These are phyloP conservation scores for Ptychobarbus kaznakovi DNA, from an alignment of 2,797 vertebrate genomes.

Conservation along the genomic window DNA sequence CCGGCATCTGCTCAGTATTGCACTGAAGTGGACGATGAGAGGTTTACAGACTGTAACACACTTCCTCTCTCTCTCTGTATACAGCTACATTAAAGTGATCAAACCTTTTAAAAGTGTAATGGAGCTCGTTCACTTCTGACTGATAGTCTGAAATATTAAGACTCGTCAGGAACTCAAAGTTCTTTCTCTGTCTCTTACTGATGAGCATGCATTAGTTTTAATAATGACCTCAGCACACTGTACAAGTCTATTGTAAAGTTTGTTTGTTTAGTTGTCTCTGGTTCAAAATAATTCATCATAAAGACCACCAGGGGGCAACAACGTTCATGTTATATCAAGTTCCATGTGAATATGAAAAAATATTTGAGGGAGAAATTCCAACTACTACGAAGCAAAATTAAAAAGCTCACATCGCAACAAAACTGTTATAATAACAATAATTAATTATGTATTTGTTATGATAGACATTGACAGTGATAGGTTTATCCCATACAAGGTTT, in stretches of 20 bases:
- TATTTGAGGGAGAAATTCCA: not conserved
- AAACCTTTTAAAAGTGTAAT: slow-evolving; percentile 28
- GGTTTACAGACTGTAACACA: slow-evolving; percentile 9
- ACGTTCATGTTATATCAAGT: not conserved
- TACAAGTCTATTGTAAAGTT: slow-evolving; percentile 11
- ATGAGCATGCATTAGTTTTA: slow-evolving; percentile 14
- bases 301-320: slow-evolving; percentile 27
- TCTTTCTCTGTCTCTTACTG: not conserved
- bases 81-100: slow-evolving; percentile 18
- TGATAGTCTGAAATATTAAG: slow-evolving; percentile 10
- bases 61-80: not conserved
- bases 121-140: slow-evolving; percentile 23
- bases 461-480: not conserved
- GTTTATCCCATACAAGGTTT: too few relatives aligned
- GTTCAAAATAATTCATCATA: not conserved
- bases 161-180: slow-evolving; percentile 26
- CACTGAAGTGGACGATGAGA: not conserved
- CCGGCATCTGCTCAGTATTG: not conserved
- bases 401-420: not conserved
- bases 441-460: not conserved
- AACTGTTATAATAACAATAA: too few relatives aligned
- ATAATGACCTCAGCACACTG: not conserved
- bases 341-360: not conserved
- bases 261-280: not conserved
- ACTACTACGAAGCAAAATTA: not conserved